These are phyloP conservation scores for Atherinomorus stipes DNA, from an alignment of 2,113 vertebrate genomes.

Conservation along the genomic window DNA sequence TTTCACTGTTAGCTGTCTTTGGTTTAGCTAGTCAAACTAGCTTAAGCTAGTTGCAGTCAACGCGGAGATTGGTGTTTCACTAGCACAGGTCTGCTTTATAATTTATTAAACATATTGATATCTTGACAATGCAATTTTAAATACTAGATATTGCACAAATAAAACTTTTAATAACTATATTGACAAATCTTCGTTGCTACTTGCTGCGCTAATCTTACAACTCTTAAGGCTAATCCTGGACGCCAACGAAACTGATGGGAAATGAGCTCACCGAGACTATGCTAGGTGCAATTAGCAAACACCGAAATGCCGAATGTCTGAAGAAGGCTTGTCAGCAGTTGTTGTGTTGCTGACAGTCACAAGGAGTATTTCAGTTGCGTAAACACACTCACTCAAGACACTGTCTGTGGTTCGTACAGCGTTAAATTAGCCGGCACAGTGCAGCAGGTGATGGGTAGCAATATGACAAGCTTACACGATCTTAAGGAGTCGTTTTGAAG, in stretches of 20 bases:
- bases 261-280: conserved; percentile 15
- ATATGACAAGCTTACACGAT: background rate
- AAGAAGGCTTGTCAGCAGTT: conserved; percentile 10
- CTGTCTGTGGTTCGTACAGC: background rate
- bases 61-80: background rate
- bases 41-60: background rate
- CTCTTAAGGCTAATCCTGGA: conserved; percentile 4
- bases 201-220: background rate
- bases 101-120: background rate
- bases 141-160: background rate
- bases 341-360: conserved; percentile 24
- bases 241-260: conserved; percentile 4
- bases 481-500: background rate
- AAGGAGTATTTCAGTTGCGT: background rate
- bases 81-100: background rate
- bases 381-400: background rate
- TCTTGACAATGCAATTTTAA: background rate
- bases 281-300: conserved; percentile 18
- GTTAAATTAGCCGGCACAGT: too few species aligned
- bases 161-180: too few species aligned
- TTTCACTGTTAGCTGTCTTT: conserved; percentile 29
- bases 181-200: conserved; percentile 16
- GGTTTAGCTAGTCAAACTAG: conserved; percentile 46
- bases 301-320: conserved; percentile 16
- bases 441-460: background rate